These are phyloP conservation scores for Erebia ligea DNA, from an alignment of 2,888 invertebrate genomes.

Conservation along the genomic window DNA sequence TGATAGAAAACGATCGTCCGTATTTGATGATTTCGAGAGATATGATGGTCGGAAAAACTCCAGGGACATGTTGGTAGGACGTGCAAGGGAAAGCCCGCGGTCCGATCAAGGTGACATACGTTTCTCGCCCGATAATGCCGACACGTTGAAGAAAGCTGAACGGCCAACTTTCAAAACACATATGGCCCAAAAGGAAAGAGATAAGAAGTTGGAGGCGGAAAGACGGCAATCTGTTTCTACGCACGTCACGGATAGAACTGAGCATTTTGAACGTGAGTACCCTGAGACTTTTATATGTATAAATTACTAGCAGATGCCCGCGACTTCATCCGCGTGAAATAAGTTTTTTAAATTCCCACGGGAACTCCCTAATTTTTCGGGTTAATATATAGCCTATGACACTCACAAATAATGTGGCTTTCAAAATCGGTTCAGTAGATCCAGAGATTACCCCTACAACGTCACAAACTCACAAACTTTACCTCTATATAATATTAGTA, in stretches of 20 bases:
- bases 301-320: no score
- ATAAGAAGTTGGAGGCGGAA: conserved; percentile 85
- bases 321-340: no score
- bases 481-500: no score
- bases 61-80: conserved; percentile 76
- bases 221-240: conserved; percentile 90
- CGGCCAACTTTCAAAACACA: conserved; percentile 89
- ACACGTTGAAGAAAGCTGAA: conserved; percentile 67
- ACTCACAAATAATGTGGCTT: no score
- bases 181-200: conserved; percentile 87
- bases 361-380: no score
- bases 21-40: conserved; percentile 74
- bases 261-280: conserved; percentile 77
- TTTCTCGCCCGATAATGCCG: conserved; percentile 62
- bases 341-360: no score
- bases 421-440: no score
- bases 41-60: conserved; percentile 79
- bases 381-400: no score
- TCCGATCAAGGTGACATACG: conserved; percentile 58
- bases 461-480: no score
- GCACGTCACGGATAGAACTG: conserved; percentile 87
- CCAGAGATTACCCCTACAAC: no score
- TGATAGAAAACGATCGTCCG: conserved; percentile 68
- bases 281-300: neutral
- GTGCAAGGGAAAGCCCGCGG: conserved; percentile 72